Percentiles rank a stretch among this genome's conserved stretches.
Conservation (phyloP, 2,888 invertebrate genomes). For the Pseudococcus jackbeardsleyi region DNA sequence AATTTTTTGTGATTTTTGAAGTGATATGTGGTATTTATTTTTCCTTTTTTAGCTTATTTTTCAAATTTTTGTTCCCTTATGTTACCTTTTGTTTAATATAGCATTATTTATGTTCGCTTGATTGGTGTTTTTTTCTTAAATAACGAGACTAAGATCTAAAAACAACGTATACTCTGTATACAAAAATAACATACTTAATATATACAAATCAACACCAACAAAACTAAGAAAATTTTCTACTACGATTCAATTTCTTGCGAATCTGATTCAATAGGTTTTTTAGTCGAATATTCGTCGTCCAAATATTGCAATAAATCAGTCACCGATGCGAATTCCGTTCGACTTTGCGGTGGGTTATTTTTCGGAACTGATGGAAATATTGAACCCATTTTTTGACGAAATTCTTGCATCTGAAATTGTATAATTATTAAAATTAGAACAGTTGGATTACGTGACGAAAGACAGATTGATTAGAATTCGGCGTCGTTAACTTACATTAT, state of each 20-base stretch:
- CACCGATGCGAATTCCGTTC: slow-evolving; percentile 88
- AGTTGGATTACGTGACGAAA: background rate
- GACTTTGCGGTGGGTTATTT: slow-evolving; percentile 82
- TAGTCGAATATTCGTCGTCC: slow-evolving; percentile 71
- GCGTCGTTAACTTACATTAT: slow-evolving; percentile 76
- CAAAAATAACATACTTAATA: background rate
- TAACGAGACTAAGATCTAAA: background rate
- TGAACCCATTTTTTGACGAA: slow-evolving; percentile 84
- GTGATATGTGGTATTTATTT: slow-evolving; percentile 17
- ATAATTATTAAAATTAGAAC: background rate
- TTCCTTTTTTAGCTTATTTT: slow-evolving; percentile 23
- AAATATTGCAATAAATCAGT: slow-evolving; percentile 88
- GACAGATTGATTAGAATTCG: slow-evolving; percentile 52
- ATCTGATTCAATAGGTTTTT: slow-evolving; percentile 56
- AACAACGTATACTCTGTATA: slow-evolving; percentile 21
- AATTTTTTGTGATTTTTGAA: slow-evolving; percentile 47
- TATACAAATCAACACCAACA: slow-evolving; percentile 4
- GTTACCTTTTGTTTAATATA: slow-evolving; percentile 15
- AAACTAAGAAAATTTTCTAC: background rate
- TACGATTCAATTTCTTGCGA: background rate
- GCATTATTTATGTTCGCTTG: slow-evolving; percentile 28
- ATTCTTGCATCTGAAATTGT: slow-evolving; percentile 82
- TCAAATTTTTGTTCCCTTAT: background rate
- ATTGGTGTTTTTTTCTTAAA: background rate
- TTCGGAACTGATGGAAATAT: slow-evolving; percentile 82